These are phyloP conservation scores for Eleginops maclovinus DNA, from an alignment of 2,113 vertebrate genomes.

Conservation along the genomic window DNA sequence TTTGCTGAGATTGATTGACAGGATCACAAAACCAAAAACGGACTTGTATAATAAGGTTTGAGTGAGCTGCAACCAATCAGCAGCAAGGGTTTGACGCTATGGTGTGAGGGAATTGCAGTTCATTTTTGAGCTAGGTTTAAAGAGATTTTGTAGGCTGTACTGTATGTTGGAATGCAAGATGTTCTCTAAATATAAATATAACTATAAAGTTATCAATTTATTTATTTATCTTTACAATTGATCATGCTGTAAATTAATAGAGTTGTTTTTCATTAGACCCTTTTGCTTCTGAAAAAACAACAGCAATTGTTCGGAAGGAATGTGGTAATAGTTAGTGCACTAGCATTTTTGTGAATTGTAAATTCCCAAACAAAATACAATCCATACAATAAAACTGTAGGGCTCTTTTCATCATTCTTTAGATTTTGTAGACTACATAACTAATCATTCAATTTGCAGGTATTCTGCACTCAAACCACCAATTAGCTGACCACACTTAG, in stretches of 20 bases:
- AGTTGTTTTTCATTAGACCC: too few species aligned
- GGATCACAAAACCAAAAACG: background rate
- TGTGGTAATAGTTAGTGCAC: too few species aligned
- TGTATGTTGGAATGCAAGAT: background rate
- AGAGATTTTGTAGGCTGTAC: conserved; percentile 17
- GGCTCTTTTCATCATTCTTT: background rate
- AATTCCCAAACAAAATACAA: too few species aligned
- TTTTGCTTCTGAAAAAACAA: background rate
- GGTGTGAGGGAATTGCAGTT: conserved; percentile 59
- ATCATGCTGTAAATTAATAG: too few species aligned
- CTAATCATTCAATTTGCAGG: conserved; percentile 35
- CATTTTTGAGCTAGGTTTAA: background rate
- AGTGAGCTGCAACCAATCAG: conserved; percentile 51
- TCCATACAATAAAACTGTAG: background rate
- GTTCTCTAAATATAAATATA: background rate
- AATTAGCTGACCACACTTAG: conserved; percentile 37
- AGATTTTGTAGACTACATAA: conserved; percentile 2
- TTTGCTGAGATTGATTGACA: conserved; percentile 26
- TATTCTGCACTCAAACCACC: conserved; percentile 31
- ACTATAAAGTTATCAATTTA: background rate
- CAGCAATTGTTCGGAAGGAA: background rate
- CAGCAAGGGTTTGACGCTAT: background rate
- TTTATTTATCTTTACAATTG: background rate
- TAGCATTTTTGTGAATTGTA: background rate
- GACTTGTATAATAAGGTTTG: background rate